Percentiles rank a stretch among this genome's conserved stretches.
Evolutionary conservation across 2,888 invertebrate species (phyloP).

Genomic region (Lasioglossum villosulum): DNA sequence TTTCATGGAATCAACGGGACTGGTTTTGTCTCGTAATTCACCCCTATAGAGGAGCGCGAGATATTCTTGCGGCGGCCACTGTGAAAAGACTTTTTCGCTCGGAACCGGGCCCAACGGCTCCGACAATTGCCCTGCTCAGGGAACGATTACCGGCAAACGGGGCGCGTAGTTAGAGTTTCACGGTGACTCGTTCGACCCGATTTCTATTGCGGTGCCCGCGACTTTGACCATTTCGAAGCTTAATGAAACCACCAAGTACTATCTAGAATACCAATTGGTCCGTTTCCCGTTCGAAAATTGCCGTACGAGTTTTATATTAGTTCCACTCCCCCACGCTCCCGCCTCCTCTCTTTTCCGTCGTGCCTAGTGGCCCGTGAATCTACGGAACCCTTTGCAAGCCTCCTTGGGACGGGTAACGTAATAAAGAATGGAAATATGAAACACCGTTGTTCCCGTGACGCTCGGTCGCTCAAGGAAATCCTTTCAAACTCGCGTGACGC

Average conservation of each 20-base stretch:
- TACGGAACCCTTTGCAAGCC: not conserved
- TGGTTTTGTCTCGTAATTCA: slow-evolving; percentile 54
- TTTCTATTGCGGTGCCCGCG: slow-evolving; percentile 1
- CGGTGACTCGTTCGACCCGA: slow-evolving; percentile 21
- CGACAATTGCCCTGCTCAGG: slow-evolving; percentile 26
- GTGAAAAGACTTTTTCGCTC: slow-evolving; percentile 37
- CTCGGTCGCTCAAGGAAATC: not conserved
- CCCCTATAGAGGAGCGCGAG: slow-evolving; percentile 9
- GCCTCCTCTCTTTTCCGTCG: not conserved
- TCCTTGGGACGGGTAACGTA: not conserved
- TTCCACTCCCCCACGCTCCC: not conserved
- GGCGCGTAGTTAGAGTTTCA: slow-evolving; percentile 1
- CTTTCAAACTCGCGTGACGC: not conserved
- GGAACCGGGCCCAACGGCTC: slow-evolving; percentile 10
- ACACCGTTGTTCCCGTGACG: slow-evolving; percentile 4
- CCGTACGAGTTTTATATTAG: slow-evolving; percentile 18
- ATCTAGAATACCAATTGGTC: slow-evolving; percentile 12
- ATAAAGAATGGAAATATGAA: slow-evolving; percentile 12
- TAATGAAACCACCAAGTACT: slow-evolving; percentile 6
- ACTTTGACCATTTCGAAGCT: slow-evolving; percentile 8
- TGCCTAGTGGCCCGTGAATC: slow-evolving; percentile 1
- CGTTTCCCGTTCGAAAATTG: slow-evolving; percentile 13
- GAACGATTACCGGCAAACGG: slow-evolving; percentile 5
- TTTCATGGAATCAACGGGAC: slow-evolving; percentile 61
- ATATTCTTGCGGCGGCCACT: slow-evolving; percentile 44